These are phyloP conservation scores for Brassicogethes aeneus DNA, from an alignment of 2,888 invertebrate genomes.

Conservation along the genomic window DNA sequence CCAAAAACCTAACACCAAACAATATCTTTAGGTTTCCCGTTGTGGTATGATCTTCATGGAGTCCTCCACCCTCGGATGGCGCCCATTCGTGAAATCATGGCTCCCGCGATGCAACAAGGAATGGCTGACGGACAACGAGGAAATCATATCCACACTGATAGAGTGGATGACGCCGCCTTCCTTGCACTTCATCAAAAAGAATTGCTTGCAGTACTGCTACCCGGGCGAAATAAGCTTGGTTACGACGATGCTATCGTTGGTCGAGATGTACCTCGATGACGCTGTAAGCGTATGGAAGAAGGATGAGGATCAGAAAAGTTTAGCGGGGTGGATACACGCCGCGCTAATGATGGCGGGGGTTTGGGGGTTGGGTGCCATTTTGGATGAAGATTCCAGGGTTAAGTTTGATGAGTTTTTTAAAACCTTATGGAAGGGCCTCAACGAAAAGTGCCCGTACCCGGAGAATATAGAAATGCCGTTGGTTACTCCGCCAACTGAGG, in stretches of 20 bases:
- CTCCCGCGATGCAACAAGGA: slow-evolving; percentile 52
- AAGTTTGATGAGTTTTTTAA: slow-evolving; percentile 57
- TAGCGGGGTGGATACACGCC: slow-evolving; percentile 66
- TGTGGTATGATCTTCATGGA: slow-evolving; percentile 92
- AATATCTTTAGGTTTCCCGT: slow-evolving; percentile 52
- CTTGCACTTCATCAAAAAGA: slow-evolving; percentile 61
- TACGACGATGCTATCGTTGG: slow-evolving; percentile 60
- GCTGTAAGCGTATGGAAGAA: slow-evolving; percentile 47
- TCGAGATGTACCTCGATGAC: slow-evolving; percentile 70
- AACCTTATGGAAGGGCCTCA: slow-evolving; percentile 44
- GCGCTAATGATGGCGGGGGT: slow-evolving; percentile 63
- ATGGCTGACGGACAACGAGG: slow-evolving; percentile 59
- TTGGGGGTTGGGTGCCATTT: slow-evolving; percentile 80
- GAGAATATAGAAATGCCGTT: slow-evolving; percentile 58
- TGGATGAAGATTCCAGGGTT: slow-evolving; percentile 62
- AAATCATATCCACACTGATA: slow-evolving; percentile 53
- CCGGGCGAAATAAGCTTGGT: slow-evolving; percentile 67
- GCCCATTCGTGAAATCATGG: slow-evolving; percentile 76
- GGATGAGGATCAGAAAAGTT: slow-evolving; percentile 56
- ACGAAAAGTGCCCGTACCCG: slow-evolving; percentile 47
- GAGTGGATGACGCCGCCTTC: slow-evolving; percentile 75
- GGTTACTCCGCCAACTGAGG: slow-evolving; percentile 67
- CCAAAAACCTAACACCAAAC: slow-evolving; percentile 1
- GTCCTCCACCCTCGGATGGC: slow-evolving; percentile 73
- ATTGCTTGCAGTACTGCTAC: slow-evolving; percentile 54